These are phyloP conservation scores for Euproctis similis DNA, from an alignment of 2,888 invertebrate species.

Conservation along the genomic window DNA sequence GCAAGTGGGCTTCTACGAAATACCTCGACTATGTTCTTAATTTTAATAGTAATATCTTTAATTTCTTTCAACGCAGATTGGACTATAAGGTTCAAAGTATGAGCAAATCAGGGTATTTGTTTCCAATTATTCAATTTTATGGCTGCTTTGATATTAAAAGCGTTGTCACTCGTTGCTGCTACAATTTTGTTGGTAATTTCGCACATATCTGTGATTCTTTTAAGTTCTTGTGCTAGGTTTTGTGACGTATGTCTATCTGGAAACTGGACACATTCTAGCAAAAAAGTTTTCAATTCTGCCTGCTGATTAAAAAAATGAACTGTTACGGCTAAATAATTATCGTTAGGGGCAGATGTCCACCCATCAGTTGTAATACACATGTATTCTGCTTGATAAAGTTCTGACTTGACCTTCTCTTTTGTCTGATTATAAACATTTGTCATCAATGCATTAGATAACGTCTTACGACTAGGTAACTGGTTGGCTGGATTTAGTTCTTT, in stretches of 20 bases:
- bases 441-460: not conserved
- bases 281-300: not conserved
- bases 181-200: not conserved
- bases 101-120: constrained; percentile 16
- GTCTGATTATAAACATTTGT: not conserved
- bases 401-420: not conserved
- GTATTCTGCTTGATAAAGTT: constrained; percentile 1
- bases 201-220: not conserved
- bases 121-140: constrained; percentile 12
- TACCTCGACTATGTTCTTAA: constrained; percentile 5
- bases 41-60: not conserved
- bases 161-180: not conserved
- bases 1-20: not conserved
- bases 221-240: not conserved
- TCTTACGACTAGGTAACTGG: not conserved
- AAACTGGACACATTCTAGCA: not conserved
- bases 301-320: constrained; percentile 7
- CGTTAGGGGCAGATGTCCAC: constrained; percentile 13
- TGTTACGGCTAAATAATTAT: constrained; percentile 8
- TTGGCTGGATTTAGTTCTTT: not conserved
- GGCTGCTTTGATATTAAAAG: constrained; percentile 8
- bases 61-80: constrained; percentile 1
- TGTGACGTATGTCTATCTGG: not conserved
- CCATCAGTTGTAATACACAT: constrained; percentile 12
- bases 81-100: constrained; percentile 16